Percentiles rank a stretch among this genome's conserved stretches.
Conservation (phyloP, 2,113 vertebrate genomes). For the Corydoras maculifer region DNA sequence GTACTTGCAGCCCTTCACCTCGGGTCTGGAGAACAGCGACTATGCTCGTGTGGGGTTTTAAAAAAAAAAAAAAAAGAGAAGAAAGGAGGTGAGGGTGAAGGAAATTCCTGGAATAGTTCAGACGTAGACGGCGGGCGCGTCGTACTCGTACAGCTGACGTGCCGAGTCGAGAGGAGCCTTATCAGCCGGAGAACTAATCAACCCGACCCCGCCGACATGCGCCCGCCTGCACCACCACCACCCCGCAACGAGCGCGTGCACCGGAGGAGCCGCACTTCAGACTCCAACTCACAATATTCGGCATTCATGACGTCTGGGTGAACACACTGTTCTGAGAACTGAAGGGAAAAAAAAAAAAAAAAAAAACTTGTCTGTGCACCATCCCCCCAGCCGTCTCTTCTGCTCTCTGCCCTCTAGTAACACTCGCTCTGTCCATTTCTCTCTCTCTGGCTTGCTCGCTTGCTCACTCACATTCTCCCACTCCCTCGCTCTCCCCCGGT, state of each 20-base stretch:
- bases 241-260: not conserved
- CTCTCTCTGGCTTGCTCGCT: slow-evolving; percentile 13
- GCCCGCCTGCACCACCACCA: slow-evolving; percentile 1
- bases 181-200: slow-evolving; percentile 40
- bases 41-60: slow-evolving; percentile 4
- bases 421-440: slow-evolving; percentile 31
- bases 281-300: not conserved
- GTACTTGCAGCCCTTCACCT: slow-evolving; percentile 6
- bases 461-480: slow-evolving; percentile 27
- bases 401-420: slow-evolving; percentile 30
- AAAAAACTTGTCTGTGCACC: slow-evolving; percentile 31
- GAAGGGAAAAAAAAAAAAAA: not conserved
- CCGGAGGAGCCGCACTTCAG: not conserved
- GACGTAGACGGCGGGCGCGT: slow-evolving; percentile 23
- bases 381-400: slow-evolving; percentile 32
- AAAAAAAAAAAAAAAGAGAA: not conserved
- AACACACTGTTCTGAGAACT: not conserved
- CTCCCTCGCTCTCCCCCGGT: slow-evolving; percentile 40
- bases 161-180: slow-evolving; percentile 39
- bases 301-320: not conserved
- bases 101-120: slow-evolving; percentile 48
- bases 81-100: slow-evolving; percentile 25
- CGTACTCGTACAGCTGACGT: slow-evolving; percentile 26
- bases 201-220: slow-evolving; percentile 23
- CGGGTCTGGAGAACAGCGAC: slow-evolving; percentile 31